Evolutionary conservation across 2,888 invertebrate species (phyloP).

Genomic region (Piscicola geometra): DNA sequence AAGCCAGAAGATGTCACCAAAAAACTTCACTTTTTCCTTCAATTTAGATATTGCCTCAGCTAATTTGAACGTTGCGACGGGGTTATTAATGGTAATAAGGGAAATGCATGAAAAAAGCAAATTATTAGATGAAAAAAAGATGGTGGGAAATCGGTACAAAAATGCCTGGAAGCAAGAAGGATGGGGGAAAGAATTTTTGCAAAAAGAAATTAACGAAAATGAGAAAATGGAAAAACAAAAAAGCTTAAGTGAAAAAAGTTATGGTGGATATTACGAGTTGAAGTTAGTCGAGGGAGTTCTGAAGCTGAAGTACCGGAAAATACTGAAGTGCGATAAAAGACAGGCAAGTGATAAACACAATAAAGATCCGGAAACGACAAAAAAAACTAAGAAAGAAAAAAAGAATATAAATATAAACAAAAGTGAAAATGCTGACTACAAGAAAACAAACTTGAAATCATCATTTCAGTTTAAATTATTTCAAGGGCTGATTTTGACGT

Average conservation of each 20-base stretch:
- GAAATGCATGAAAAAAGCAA: not conserved
- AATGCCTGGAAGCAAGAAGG: not conserved
- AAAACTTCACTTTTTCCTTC: constrained; percentile 5
- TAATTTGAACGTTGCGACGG: not conserved
- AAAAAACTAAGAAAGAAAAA: not conserved
- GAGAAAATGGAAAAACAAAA: not conserved
- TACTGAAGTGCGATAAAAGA: constrained; percentile 5
- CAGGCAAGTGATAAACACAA: not conserved
- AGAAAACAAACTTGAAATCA: not conserved
- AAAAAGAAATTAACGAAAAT: not conserved
- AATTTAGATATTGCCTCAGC: constrained; percentile 5
- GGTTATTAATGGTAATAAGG: not conserved
- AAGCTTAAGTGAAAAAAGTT: not conserved
- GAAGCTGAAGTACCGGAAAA: constrained; percentile 9
- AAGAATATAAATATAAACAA: not conserved
- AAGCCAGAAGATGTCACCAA: not conserved
- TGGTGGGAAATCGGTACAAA: not conserved
- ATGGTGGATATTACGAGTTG: not conserved
- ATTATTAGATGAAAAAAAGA: not conserved
- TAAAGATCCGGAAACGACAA: not conserved
- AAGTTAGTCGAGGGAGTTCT: constrained; percentile 3
- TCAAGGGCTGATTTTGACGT: not conserved
- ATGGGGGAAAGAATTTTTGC: not conserved
- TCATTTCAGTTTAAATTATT: not conserved
- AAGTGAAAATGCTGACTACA: not conserved